These are phyloP conservation scores for Drosophila tani DNA, from an alignment of 1,140 invertebrate genomes.

Conservation along the genomic window DNA sequence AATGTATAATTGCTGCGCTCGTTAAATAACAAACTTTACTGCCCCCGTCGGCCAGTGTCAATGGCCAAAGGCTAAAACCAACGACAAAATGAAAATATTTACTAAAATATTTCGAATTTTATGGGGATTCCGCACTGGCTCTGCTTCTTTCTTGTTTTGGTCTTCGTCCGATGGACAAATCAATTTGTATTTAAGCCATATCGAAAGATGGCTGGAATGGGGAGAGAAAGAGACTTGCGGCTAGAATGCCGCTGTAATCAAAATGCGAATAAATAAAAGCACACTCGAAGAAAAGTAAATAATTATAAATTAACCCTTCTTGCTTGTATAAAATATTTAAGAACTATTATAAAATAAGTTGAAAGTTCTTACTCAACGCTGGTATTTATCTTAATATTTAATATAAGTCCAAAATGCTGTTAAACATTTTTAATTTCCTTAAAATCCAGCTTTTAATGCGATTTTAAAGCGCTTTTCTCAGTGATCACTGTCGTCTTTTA, in stretches of 20 bases:
- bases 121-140: constrained; percentile 6
- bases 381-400: too few relatives aligned
- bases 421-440: too few relatives aligned
- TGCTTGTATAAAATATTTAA: too few relatives aligned
- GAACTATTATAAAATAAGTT: too few relatives aligned
- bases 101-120: constrained; percentile 36
- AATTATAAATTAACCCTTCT: background rate
- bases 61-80: constrained; percentile 42
- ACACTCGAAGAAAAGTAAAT: constrained; percentile 4
- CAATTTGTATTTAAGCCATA: constrained; percentile 27
- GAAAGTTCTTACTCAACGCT: too few relatives aligned
- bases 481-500: constrained; percentile 11
- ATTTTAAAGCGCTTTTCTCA: background rate
- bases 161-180: constrained; percentile 29
- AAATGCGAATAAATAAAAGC: constrained; percentile 18
- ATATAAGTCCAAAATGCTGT: too few relatives aligned
- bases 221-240: background rate
- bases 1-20: constrained; percentile 27
- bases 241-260: constrained; percentile 29
- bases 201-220: constrained; percentile 3
- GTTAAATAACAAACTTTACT: constrained; percentile 38
- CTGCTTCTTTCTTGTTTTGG: constrained; percentile 12
- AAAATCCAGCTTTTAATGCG: background rate
- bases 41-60: constrained; percentile 25
- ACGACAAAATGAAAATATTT: constrained; percentile 32